Percentiles rank a stretch among this genome's conserved stretches.
These are phyloP conservation scores for Eulacestoma nigropectus DNA, from an alignment of 2,113 vertebrate genomes.

Conservation along the genomic window DNA sequence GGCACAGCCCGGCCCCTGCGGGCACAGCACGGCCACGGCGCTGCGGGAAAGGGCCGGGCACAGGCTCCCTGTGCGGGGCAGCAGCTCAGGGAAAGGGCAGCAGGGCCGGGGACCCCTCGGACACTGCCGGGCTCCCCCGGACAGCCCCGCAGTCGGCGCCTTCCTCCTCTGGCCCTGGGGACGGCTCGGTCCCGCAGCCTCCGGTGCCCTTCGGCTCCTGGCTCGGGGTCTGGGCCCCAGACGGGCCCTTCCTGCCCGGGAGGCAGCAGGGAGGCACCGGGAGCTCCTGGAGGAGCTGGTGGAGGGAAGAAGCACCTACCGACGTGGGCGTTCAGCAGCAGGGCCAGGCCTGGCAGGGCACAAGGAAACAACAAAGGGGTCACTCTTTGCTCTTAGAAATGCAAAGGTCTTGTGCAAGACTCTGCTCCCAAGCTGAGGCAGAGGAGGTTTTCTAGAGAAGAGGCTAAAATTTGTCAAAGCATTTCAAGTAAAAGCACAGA, in stretches of 20 bases:
- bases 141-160: neutral
- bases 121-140: no score
- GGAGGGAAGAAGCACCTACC: neutral
- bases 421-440: neutral
- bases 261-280: neutral
- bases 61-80: no score
- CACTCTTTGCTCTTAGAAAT: rapidly evolving
- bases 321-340: neutral
- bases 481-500: neutral
- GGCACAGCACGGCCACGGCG: no score
- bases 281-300: neutral
- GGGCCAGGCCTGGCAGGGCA: neutral
- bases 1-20: no score
- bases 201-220: neutral
- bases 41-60: no score
- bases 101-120: no score
- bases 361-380: neutral
- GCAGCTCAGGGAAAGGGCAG: no score
- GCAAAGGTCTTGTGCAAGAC: neutral
- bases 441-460: neutral
- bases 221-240: neutral
- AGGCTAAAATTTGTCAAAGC: no score
- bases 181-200: rapidly evolving
- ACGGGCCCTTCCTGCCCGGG: neutral
- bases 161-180: neutral